A percentile compares a stretch with the other conserved stretches of the same genome.
Evolutionary conservation across 2,113 vertebrate species (phyloP).

Genomic region (Romanogobio albipinnatus): DNA sequence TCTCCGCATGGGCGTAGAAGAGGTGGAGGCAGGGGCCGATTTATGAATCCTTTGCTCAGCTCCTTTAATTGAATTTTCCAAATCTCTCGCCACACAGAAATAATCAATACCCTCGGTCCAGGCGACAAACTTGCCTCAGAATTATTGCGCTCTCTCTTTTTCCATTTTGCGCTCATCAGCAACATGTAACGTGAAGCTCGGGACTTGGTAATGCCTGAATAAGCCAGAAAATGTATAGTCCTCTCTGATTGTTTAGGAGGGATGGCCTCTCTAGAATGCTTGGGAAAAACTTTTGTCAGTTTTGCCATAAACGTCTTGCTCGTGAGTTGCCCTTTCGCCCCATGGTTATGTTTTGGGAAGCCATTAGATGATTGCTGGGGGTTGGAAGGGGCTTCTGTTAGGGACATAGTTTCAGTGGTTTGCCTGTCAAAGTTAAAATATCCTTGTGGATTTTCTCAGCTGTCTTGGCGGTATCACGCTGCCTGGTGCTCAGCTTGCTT

Average conservation of each 20-base stretch:
- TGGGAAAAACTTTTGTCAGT: conserved; percentile 81
- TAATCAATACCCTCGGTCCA: conserved; percentile 96
- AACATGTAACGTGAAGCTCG: conserved; percentile 85
- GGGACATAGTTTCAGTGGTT: conserved; percentile 49
- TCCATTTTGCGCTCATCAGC: conserved; percentile 99
- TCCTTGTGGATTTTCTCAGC: conserved; percentile 63
- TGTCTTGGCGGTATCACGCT: conserved; percentile 44
- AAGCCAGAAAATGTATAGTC: conserved; percentile 84
- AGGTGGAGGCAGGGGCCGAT: conserved; percentile 87
- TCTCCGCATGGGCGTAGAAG: conserved; percentile 87
- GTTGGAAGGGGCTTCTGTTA: background rate
- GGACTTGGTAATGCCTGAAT: conserved; percentile 88
- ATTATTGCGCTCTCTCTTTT: conserved; percentile 96
- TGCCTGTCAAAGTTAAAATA: conserved; percentile 60
- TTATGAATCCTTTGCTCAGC: conserved; percentile 99
- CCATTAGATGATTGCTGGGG: background rate
- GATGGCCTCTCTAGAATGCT: conserved; percentile 78
- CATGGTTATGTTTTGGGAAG: conserved; percentile 34
- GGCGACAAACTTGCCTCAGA: conserved; percentile 95
- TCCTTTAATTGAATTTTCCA: conserved; percentile 99
- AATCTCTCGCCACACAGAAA: conserved; percentile 99
- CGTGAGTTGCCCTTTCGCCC: background rate
- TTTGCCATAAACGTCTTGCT: conserved; percentile 60
- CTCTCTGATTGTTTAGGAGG: conserved; percentile 84
- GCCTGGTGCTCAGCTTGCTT: conserved; percentile 37